phyloP scores from a whole-genome alignment of 2,797 vertebrate genomes.

The Sebastes miniatus region DNA sequence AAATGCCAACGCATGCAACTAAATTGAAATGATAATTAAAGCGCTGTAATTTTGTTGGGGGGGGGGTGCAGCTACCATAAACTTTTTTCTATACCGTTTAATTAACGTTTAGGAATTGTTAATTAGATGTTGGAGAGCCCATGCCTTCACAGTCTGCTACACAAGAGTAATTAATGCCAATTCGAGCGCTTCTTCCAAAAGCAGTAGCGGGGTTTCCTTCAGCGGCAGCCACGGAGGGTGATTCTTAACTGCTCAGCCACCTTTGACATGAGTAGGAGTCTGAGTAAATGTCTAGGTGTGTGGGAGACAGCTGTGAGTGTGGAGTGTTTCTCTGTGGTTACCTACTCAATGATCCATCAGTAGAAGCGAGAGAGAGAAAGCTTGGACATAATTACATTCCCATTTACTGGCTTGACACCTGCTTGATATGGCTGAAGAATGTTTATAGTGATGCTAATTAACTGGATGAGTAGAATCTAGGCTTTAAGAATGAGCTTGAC shows the following conservation, averaged over 20 bases:
- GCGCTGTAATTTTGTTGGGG: constrained; percentile 50
- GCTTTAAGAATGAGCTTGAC: constrained; percentile 27
- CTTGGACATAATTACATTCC: constrained; percentile 45
- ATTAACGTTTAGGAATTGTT: constrained; percentile 70
- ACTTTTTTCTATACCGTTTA: constrained; percentile 58
- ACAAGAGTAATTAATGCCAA: constrained; percentile 71
- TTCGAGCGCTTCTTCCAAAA: constrained; percentile 53
- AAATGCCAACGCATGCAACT: constrained; percentile 30
- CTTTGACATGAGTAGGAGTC: constrained; percentile 26
- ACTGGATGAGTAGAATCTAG: constrained; percentile 27
- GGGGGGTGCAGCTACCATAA: constrained; percentile 31
- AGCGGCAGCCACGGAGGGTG: background rate
- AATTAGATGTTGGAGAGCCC: constrained; percentile 62
- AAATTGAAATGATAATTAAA: constrained; percentile 66
- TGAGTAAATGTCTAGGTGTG: background rate
- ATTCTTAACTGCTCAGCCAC: constrained; percentile 43
- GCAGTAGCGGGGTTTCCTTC: constrained; percentile 5
- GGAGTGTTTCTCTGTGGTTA: constrained; percentile 29
- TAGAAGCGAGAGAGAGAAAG: background rate
- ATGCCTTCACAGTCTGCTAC: constrained; percentile 68
- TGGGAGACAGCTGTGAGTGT: background rate
- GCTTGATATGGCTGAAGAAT: constrained; percentile 50
- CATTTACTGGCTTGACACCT: constrained; percentile 40
- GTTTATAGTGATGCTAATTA: constrained; percentile 59
- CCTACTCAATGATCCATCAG: constrained; percentile 35